phyloP scores from a whole-genome alignment of 2,113 vertebrate genomes.

The Laticauda laticaudata region DNA sequence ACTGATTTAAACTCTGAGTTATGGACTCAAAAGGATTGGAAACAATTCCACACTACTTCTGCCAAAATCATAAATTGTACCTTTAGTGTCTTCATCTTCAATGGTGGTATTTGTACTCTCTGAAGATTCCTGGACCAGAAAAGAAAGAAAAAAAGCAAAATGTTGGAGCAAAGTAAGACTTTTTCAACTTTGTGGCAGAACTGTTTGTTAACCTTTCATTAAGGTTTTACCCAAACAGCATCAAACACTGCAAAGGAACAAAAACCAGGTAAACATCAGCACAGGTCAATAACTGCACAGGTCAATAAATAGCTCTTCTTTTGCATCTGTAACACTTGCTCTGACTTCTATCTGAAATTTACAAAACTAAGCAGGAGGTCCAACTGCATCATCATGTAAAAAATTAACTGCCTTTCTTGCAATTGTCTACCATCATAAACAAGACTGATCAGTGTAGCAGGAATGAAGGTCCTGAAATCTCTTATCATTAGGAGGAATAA shows the following conservation, averaged over 20 bases:
- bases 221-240: conserved; percentile 54
- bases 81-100: conserved; percentile 96
- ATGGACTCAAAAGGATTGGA: neutral
- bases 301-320: conserved; percentile 56
- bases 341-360: conserved; percentile 43
- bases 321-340: conserved; percentile 57
- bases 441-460: conserved; percentile 40
- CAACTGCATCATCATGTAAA: conserved; percentile 50
- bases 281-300: conserved; percentile 57
- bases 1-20: neutral
- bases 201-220: conserved; percentile 47
- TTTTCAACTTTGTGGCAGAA: accelerated
- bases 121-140: conserved; percentile 88
- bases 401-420: conserved; percentile 62
- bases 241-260: conserved; percentile 55
- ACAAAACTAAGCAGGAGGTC: conserved; percentile 45
- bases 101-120: conserved; percentile 99
- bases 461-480: conserved; percentile 35
- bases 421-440: conserved; percentile 50
- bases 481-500: conserved; percentile 55
- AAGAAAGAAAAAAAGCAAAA: conserved; percentile 44
- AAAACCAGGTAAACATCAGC: conserved; percentile 55
- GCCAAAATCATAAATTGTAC: conserved; percentile 59
- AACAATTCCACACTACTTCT: neutral
- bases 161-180: conserved; percentile 50